phyloP scores from a whole-genome alignment of 2,113 vertebrate species.

The Tamias sibiricus region DNA sequence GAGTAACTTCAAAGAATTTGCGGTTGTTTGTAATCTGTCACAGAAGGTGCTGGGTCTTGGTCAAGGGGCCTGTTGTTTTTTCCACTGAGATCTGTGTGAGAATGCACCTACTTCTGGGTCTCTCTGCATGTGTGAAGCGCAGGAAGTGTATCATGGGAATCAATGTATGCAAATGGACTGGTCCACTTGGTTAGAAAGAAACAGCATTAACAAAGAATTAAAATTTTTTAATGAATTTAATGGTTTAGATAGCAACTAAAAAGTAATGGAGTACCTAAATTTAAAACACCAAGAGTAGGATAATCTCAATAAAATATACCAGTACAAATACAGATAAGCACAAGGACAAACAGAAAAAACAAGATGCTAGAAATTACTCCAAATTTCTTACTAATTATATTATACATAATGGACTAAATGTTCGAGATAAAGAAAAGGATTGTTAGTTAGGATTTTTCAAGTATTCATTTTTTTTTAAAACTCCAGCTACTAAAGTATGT shows the following conservation, averaged over 20 bases:
- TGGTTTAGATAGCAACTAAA: slow-evolving; percentile 43
- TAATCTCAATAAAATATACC: background rate
- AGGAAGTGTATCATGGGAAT: background rate
- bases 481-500: slow-evolving; percentile 24
- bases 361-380: background rate
- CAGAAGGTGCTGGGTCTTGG: background rate
- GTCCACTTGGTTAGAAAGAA: background rate
- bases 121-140: no score
- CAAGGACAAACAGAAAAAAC: background rate
- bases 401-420: slow-evolving; percentile 10
- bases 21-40: background rate
- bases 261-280: slow-evolving; percentile 5
- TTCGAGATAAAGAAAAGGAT: background rate
- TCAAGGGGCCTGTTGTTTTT: background rate
- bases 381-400: slow-evolving; percentile 29
- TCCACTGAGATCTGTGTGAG: background rate
- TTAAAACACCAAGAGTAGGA: background rate
- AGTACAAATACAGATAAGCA: background rate
- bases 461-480: slow-evolving; percentile 35
- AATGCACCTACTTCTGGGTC: background rate
- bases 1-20: background rate
- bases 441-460: slow-evolving; percentile 45
- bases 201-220: background rate
- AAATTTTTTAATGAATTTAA: slow-evolving; percentile 33
- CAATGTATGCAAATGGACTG: background rate